phyloP scores from a whole-genome alignment of 2,113 vertebrate genomes.

The Etheostoma spectabile region DNA sequence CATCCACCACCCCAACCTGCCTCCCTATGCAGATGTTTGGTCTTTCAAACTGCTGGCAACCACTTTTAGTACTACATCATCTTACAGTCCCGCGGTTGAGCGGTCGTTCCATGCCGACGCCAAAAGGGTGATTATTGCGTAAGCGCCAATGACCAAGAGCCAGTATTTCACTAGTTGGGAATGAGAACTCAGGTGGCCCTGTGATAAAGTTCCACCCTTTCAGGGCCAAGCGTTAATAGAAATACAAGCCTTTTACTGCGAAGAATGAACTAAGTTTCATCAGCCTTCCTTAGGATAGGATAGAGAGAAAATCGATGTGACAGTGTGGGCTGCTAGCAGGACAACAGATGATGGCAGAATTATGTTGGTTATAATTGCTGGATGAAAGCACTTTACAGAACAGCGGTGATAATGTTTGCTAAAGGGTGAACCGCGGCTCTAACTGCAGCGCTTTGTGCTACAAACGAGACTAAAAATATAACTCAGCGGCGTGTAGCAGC shows the following conservation, averaged over 20 bases:
- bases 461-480: constrained; percentile 33
- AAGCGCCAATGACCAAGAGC: too few species aligned
- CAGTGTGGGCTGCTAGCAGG: neutral
- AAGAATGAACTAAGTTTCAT: constrained; percentile 20
- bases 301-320: constrained; percentile 38
- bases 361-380: neutral
- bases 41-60: too few species aligned
- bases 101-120: too few species aligned
- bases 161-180: too few species aligned
- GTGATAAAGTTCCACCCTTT: neutral
- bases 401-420: neutral
- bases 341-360: neutral
- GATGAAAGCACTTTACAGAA: constrained; percentile 19
- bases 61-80: too few species aligned
- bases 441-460: constrained; percentile 1
- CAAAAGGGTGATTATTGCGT: too few species aligned
- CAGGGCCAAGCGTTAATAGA: constrained; percentile 21
- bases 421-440: constrained; percentile 24
- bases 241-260: constrained; percentile 12
- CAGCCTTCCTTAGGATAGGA: constrained; percentile 17
- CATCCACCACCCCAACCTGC: too few species aligned
- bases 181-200: neutral
- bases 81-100: too few species aligned
- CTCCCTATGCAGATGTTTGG: too few species aligned
- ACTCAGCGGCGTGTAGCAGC: constrained; percentile 18